Conservation (phyloP, 2,797 vertebrate species). For the Delichon dasypus region DNA sequence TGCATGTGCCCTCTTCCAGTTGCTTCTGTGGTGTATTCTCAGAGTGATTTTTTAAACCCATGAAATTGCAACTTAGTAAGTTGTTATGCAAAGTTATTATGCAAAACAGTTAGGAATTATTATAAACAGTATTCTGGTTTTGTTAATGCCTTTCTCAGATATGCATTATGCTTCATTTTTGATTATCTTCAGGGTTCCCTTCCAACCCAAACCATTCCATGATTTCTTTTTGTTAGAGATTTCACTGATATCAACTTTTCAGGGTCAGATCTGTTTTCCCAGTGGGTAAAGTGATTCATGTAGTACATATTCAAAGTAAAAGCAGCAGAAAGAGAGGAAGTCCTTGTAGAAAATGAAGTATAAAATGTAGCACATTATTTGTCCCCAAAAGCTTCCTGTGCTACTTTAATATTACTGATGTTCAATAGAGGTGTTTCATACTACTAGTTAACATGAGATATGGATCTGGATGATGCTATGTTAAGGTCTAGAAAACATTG, state of each 20-base stretch:
- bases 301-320: neutral
- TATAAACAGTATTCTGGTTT: neutral
- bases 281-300: neutral
- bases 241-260: neutral
- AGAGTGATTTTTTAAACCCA: neutral
- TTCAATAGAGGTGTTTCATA: neutral
- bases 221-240: neutral
- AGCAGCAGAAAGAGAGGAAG: neutral
- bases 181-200: neutral
- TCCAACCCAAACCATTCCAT: neutral
- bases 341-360: neutral
- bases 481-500: neutral
- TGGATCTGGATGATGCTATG: neutral
- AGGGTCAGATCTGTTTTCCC: neutral
- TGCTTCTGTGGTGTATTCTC: neutral
- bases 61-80: neutral
- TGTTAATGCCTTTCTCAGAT: neutral
- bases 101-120: too few relatives aligned
- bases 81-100: too few relatives aligned
- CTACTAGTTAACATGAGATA: neutral
- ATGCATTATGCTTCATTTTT: rapidly evolving
- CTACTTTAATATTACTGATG: neutral
- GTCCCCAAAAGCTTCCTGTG: neutral
- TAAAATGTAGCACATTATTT: neutral
- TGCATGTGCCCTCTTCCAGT: neutral